Conservation (phyloP, 2,113 vertebrate species). For the Carlito syrichta region DNA sequence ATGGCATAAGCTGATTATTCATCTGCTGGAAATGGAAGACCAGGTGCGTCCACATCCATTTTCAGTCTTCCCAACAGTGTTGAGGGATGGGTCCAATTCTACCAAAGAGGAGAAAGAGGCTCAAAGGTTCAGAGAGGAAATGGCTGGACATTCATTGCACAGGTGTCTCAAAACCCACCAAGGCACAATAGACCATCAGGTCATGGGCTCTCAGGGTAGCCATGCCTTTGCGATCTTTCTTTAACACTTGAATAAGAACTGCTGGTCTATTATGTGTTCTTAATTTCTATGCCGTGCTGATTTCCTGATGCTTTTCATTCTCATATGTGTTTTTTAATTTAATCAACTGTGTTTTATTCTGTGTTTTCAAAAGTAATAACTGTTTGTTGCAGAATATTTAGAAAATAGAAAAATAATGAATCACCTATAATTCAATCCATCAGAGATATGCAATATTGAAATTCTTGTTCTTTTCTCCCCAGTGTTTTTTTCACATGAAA, state of each 20-base stretch:
- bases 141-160: neutral
- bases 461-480: neutral
- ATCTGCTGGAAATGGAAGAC: conserved; percentile 2
- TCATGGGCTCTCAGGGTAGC: neutral
- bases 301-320: conserved; percentile 21
- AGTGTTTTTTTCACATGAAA: conserved; percentile 39
- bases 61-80: neutral
- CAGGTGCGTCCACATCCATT: neutral
- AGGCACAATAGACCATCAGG: neutral
- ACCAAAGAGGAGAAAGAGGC: neutral
- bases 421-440: conserved; percentile 20
- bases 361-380: conserved; percentile 37
- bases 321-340: conserved; percentile 26
- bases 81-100: neutral
- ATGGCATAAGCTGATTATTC: conserved; percentile 23
- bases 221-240: neutral
- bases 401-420: conserved; percentile 54
- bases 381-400: conserved; percentile 29
- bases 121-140: neutral
- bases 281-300: neutral
- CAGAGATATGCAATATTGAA: conserved; percentile 55
- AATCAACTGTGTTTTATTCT: conserved; percentile 21
- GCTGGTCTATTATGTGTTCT: conserved; percentile 29
- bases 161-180: neutral
- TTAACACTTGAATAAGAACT: neutral